These are phyloP conservation scores for Arvicanthis niloticus DNA, from an alignment of 2,113 vertebrate genomes.

Conservation along the genomic window DNA sequence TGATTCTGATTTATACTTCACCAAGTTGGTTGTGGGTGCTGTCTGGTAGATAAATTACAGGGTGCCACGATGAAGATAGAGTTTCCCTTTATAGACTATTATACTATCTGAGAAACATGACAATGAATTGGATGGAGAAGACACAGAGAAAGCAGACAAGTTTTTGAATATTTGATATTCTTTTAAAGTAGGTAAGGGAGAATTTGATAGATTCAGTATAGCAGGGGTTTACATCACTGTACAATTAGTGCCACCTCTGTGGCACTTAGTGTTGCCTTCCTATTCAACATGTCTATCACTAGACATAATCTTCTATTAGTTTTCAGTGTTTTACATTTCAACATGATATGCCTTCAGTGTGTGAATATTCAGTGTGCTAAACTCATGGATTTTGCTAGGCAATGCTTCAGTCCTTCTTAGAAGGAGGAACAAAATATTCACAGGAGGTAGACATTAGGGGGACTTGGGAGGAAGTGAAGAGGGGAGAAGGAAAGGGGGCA, in stretches of 20 bases:
- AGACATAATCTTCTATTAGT: slow-evolving; percentile 21
- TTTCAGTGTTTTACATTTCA: slow-evolving; percentile 13
- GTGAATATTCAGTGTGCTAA: too few species aligned
- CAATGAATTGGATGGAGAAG: not conserved
- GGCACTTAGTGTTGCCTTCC: not conserved
- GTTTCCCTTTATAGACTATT: not conserved
- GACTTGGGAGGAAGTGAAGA: too few species aligned
- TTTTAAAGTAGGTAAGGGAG: not conserved
- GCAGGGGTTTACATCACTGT: not conserved
- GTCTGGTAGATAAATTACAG: not conserved
- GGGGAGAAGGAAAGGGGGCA: too few species aligned
- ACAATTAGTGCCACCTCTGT: not conserved
- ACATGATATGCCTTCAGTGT: not conserved
- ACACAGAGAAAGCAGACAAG: not conserved
- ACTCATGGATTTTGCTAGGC: not conserved
- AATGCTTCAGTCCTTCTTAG: too few species aligned
- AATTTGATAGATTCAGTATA: not conserved
- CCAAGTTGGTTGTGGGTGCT: slow-evolving; percentile 4
- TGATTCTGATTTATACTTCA: not conserved
- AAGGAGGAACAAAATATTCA: too few species aligned
- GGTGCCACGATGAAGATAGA: not conserved
- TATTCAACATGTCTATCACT: not conserved
- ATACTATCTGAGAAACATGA: not conserved
- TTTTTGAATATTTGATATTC: not conserved
- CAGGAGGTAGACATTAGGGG: too few species aligned